Evolutionary conservation across 2,797 vertebrate species (phyloP).

Genomic region (Tinamus major): DNA sequence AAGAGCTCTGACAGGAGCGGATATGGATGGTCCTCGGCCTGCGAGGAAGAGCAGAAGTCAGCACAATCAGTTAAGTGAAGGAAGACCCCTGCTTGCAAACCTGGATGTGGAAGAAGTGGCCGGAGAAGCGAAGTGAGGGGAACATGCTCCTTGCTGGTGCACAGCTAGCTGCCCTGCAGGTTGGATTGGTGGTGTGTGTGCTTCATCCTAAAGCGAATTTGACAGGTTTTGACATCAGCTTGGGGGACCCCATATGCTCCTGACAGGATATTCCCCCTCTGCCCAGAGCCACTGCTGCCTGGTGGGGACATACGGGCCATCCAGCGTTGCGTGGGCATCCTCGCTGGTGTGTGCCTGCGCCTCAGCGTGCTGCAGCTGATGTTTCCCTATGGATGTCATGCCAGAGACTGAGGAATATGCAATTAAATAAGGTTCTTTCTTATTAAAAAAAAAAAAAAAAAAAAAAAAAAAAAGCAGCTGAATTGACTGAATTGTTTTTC

Average conservation of each 20-base stretch:
- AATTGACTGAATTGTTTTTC: neutral
- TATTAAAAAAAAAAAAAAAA: accelerated
- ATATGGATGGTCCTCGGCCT: neutral
- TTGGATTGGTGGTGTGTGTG: accelerated
- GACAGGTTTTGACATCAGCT: neutral
- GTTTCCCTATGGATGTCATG: accelerated
- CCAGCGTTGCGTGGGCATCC: neutral
- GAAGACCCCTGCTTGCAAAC: neutral
- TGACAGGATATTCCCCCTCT: neutral
- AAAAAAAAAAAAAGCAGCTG: accelerated
- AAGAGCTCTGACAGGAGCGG: conserved; percentile 4
- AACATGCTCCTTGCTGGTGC: accelerated
- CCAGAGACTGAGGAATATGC: neutral
- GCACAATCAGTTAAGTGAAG: neutral
- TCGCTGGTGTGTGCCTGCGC: neutral
- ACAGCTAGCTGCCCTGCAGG: neutral
- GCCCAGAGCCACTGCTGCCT: neutral
- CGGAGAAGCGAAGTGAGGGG: accelerated
- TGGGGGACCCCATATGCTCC: neutral
- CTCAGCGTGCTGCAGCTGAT: neutral
- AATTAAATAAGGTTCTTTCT: neutral
- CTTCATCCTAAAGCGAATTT: accelerated
- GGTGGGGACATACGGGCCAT: neutral
- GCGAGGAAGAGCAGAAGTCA: conserved; percentile 37
- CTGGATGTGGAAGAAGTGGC: neutral